These are phyloP conservation scores for Stratiomys singularior DNA, from an alignment of 2,888 invertebrate species.

Conservation along the genomic window DNA sequence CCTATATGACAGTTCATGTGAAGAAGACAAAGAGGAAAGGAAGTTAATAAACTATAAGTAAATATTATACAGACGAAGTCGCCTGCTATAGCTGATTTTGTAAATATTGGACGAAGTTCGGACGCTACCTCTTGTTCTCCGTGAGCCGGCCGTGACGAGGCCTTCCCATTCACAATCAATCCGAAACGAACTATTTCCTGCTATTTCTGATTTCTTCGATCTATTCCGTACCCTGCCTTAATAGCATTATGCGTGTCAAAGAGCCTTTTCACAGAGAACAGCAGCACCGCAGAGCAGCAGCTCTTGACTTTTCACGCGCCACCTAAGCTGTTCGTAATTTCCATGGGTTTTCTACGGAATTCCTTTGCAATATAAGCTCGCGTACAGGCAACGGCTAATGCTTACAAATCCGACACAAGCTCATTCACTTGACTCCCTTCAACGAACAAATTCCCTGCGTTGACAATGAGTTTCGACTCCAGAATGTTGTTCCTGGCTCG, in stretches of 20 bases:
- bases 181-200: not conserved
- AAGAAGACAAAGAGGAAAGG: too few species aligned
- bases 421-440: slow-evolving; percentile 12
- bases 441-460: not conserved
- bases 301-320: slow-evolving; percentile 12
- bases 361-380: not conserved
- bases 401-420: slow-evolving; percentile 34
- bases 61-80: too few species aligned
- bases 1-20: too few species aligned
- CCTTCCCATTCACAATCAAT: not conserved
- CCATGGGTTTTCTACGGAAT: not conserved
- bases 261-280: not conserved
- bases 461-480: slow-evolving; percentile 33
- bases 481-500: not conserved
- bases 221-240: not conserved
- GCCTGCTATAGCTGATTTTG: too few species aligned
- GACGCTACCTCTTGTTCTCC: too few species aligned
- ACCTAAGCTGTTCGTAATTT: slow-evolving; percentile 2
- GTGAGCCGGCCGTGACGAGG: too few species aligned
- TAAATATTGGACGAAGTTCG: too few species aligned
- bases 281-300: not conserved
- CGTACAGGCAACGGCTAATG: slow-evolving; percentile 4
- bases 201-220: not conserved
- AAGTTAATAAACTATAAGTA: too few species aligned
- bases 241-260: not conserved